Evolutionary conservation across 2,113 vertebrate genomes (phyloP), one percentile per base, ranked within the genome.

Genomic region (Porphyrio hochstetteri): DNA sequence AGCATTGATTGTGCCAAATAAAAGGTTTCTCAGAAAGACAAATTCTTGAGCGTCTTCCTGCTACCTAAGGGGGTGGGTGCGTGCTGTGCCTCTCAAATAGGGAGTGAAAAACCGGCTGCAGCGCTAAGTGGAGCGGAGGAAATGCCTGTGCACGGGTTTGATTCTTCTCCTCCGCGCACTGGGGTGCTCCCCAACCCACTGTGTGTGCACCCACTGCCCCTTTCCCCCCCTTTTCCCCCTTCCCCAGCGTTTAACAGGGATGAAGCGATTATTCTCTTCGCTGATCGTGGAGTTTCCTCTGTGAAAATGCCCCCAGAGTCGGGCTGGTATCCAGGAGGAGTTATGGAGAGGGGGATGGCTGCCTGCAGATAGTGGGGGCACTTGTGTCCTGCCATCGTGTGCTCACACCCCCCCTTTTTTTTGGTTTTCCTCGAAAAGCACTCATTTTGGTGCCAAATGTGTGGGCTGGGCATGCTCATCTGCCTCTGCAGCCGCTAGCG

Each of bases 1-100:
- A 44, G 74, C 86, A 57, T 81, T 38, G 57, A 95, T 87, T 9
- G 60, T 92, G 91, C 92, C 84, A 93, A 97, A 97, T 97, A 97
- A 97, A 97, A 94, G 89, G 70, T 89, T 95, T 93, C 86, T 90
- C 90, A 89, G 90, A 94, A 93, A 81, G 88, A 72, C 86, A 94
- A 96, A 92, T 91, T 84, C 91, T 93, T 70, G 80, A 94, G 86
- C 8, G 31, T 93, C 88, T 95, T 89, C 90, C 92, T 90, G 86
- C 90, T 96, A 92, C 93, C 92, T 94, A 88, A 78, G 90, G 71
- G 85, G 71, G 85, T 52, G 61, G 59, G 42, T 60, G 88, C 76
- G 64, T 81, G 90, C 94, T n/a, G 68, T 78, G 86, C 83, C 72
- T 96, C 88, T 65, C 80, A 88, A 84, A 83, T 0, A 86, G 88